Evolutionary conservation across 2,113 vertebrate genomes (phyloP), one percentile per base, ranked within the genome.

Genomic region (Hystrix brachyura): DNA sequence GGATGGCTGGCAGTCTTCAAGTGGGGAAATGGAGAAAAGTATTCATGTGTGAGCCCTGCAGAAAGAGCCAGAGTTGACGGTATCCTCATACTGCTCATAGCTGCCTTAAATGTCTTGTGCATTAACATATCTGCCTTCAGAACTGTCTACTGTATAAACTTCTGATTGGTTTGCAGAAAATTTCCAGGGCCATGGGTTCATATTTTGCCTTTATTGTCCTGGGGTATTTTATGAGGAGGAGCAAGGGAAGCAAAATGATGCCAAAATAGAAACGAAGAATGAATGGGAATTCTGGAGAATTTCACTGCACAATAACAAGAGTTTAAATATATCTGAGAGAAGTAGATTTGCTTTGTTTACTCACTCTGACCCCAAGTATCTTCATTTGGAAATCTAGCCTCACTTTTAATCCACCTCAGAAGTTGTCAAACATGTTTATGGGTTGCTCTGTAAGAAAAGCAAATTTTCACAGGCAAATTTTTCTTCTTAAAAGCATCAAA

Each of bases 401-500:
- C 34, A 69, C 46, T 57, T 81, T 85, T 74, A 82, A 79, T 29
- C 13, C 87, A 57, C 90, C 87, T 69, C 64, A 60, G 96, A 94
- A 57, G 62, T 74, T 97, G 65, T 93, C 79, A 87, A 81, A 38
- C 29, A 55, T 95, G 95, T 90, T 95, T 90, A 93, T 96, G 69
- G 48, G 90, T 96, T n/a, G 55, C 14, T 72, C 5, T 81, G 29
- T 89, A 81, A 90, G 59, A 96, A 94, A 91, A 97, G 25, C 43
- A 96, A 25, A 89, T 82, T 97, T 96, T 91, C 55, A 89, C 38
- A 78, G 76, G 57, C 32, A 92, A 67, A 53, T 87, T 90, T 94
- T 93, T 94, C 93, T 91, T 96, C 27, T 97, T 86, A 29, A 92
- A 91, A 94, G 57, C 62, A 34, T 55, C 38, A 92, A 82, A 97